phyloP scores from a whole-genome alignment of 2,113 vertebrate genomes.

The Ciconia stormi region DNA sequence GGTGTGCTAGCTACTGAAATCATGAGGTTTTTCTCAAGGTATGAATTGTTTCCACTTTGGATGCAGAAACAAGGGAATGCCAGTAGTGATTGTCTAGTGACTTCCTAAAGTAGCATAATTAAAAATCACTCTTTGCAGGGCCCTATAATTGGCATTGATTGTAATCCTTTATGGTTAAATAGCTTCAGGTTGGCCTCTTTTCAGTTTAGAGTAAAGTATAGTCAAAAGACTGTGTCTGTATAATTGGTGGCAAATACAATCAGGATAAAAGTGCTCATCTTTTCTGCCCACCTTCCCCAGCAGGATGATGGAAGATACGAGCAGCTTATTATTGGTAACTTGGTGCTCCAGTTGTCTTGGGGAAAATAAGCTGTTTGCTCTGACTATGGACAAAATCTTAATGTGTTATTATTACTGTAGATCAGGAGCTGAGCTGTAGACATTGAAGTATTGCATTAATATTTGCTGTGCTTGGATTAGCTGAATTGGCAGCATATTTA shows the following conservation, averaged over 20 bases:
- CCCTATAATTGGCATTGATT: background rate
- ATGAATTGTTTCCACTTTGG: background rate
- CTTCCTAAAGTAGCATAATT: background rate
- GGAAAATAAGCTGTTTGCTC: slow-evolving; percentile 11
- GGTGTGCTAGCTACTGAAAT: background rate
- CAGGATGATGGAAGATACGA: slow-evolving; percentile 1
- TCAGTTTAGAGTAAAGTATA: background rate
- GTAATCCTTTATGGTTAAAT: background rate
- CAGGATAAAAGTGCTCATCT: background rate
- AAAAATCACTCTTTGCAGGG: slow-evolving; percentile 10
- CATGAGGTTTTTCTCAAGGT: background rate
- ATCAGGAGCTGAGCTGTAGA: slow-evolving; percentile 6
- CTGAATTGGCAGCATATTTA: slow-evolving; percentile 37
- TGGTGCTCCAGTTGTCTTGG: slow-evolving; percentile 20
- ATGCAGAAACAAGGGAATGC: background rate
- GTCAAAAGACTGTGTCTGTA: background rate
- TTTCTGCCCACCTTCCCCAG: background rate
- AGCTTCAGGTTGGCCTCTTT: background rate
- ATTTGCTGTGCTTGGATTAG: slow-evolving; percentile 34
- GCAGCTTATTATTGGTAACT: slow-evolving; percentile 24
- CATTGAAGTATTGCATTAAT: slow-evolving; percentile 57
- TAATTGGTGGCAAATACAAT: slow-evolving; percentile 13
- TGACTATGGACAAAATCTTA: slow-evolving; percentile 6
- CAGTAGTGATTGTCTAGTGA: background rate
- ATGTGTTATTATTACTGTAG: slow-evolving; percentile 24